These are phyloP conservation scores for Iguana delicatissima DNA, from an alignment of 2,797 vertebrate species.

Conservation along the genomic window DNA sequence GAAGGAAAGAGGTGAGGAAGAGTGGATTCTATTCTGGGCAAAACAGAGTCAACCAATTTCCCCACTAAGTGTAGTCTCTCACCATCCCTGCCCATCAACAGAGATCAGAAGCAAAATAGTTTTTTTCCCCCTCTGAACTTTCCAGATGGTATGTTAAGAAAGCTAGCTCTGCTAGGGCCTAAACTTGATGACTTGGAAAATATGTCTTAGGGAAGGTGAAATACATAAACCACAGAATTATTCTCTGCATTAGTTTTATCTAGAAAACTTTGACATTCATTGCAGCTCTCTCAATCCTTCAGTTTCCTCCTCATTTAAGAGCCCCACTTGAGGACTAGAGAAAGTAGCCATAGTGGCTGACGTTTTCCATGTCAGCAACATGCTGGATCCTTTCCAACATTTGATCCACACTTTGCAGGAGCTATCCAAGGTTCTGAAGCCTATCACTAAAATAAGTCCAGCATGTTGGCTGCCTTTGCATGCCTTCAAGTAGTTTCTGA, in stretches of 20 bases:
- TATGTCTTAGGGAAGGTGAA: neutral
- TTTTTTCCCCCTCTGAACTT: neutral
- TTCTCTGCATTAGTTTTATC: neutral
- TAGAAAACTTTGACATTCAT: neutral
- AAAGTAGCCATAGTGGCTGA: too few species aligned
- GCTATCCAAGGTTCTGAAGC: too few species aligned
- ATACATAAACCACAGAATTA: neutral
- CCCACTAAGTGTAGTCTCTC: neutral
- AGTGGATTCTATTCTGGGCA: neutral
- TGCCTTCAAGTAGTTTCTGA: too few species aligned
- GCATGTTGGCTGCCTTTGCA: too few species aligned
- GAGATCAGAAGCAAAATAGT: fast-evolving
- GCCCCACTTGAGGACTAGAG: too few species aligned
- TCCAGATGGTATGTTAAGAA: neutral
- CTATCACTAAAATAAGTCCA: too few species aligned
- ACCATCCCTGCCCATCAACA: neutral
- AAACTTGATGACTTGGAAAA: neutral
- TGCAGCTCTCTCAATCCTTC: too few species aligned
- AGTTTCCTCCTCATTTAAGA: too few species aligned
- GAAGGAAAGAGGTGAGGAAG: neutral
- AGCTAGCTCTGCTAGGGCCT: neutral
- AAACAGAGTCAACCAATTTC: neutral
- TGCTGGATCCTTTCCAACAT: too few species aligned
- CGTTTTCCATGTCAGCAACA: too few species aligned
- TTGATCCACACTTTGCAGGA: too few species aligned